Base-by-base conservation (phyloP, 2,888 invertebrate genomes). In the Ligdia adustata region DNA sequence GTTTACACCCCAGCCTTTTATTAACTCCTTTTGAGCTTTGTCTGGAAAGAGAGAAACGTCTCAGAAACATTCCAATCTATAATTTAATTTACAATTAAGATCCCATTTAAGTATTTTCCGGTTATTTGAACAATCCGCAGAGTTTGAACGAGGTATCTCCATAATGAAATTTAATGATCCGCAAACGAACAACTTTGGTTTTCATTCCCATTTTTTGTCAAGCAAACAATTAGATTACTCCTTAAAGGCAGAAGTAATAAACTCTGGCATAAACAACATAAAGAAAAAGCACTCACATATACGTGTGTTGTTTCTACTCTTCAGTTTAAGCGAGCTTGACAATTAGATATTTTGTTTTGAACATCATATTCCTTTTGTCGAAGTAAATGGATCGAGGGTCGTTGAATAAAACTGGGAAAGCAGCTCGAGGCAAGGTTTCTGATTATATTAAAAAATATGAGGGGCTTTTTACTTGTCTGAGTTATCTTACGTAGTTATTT, bases 31-130 rank as follows among this genome's bases (percentile, higher is more conserved):
- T 54, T 41, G 41, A 46, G 52, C 41, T 53, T 55, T 45, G 50
- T 48, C 41, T 41, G 38, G 13, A 42, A 44, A 47, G 47, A 55
- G 52, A 52, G 52, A 51, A 58, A 56, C 47, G 52, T 52, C 41
- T 44, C 33, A 27, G 41, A 50, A 57, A 59, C 44, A 58, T 62
- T 59, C 52, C 38, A 46, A 48, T 62, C 61, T 59, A 65, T 69
- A 72, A 73, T 70, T 75, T 69, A 66, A 74, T 73, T 68, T 56
- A 59, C 60, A 75, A 78, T 80, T 77, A 79, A 75, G 72, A 76
- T 66, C 53, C 66, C 69, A 75, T 78, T 75, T 69, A 68, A 63
- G 64, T 69, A 76, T 78, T 79, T 76, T 62, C 72, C 69, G 72
- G 69, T 68, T 72, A 73, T 77, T 72, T 62, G 62, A 71, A 70